Conservation (phyloP, 2,113 vertebrate genomes). For the Erinaceus europaeus region DNA sequence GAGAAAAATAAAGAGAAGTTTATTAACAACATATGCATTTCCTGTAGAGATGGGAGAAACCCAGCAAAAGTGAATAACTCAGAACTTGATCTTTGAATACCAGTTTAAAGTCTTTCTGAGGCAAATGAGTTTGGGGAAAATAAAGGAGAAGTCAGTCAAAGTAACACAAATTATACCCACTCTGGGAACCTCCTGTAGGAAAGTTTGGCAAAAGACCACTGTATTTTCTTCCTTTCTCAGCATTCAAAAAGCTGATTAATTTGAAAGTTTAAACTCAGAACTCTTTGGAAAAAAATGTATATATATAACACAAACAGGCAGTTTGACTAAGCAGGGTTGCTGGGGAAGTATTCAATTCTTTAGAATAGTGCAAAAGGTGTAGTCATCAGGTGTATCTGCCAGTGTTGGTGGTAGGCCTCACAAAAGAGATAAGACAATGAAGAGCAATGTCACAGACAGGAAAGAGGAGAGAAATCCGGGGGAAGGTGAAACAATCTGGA, state of each 20-base stretch:
- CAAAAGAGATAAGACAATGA: neutral
- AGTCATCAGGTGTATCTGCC: neutral
- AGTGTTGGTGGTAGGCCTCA: neutral
- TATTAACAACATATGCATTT: too few species aligned
- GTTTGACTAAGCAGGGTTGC: neutral
- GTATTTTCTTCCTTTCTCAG: too few species aligned
- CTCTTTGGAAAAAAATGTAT: too few species aligned
- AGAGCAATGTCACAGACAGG: neutral
- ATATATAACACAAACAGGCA: neutral
- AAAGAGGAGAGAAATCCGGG: neutral
- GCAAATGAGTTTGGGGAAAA: too few species aligned
- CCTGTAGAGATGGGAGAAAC: too few species aligned
- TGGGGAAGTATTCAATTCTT: neutral
- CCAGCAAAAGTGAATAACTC: too few species aligned
- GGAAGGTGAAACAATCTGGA: neutral
- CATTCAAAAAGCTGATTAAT: neutral
- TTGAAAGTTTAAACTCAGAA: neutral
- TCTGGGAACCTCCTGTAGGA: too few species aligned
- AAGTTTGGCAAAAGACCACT: neutral
- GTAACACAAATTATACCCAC: too few species aligned
- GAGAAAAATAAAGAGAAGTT: too few species aligned
- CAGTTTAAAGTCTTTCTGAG: too few species aligned
- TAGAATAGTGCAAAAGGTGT: neutral
- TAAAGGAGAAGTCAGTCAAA: too few species aligned
- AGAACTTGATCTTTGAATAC: too few species aligned